Conservation (phyloP, 2,888 invertebrate genomes). For the Synergus itoensis region DNA sequence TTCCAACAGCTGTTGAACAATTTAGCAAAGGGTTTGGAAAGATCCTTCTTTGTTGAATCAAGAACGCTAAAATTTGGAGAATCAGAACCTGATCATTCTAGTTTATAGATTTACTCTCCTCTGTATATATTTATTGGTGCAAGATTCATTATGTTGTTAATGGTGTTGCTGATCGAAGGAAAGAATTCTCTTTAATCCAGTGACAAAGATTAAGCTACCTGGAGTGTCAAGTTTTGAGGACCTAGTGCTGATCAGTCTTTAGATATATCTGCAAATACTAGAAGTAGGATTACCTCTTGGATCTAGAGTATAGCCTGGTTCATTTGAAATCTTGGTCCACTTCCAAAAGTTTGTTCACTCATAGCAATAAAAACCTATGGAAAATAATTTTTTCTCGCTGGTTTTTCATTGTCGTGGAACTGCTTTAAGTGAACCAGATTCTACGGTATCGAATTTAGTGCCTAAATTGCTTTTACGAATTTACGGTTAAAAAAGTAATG, state of each 20-base stretch:
- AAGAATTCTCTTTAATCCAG: neutral
- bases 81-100: neutral
- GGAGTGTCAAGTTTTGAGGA: neutral
- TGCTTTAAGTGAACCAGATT: neutral
- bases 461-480: constrained; percentile 37
- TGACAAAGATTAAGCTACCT: constrained; percentile 7
- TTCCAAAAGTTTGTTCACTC: neutral
- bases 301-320: neutral
- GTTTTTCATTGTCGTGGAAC: neutral
- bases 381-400: no score
- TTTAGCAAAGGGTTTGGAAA: neutral
- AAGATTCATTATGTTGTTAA: neutral
- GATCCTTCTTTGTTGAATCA: neutral
- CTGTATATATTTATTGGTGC: neutral
- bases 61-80: neutral
- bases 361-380: neutral
- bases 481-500: constrained; percentile 5
- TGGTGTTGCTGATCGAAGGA: neutral
- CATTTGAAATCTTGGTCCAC: neutral
- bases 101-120: neutral
- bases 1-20: neutral
- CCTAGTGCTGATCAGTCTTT: neutral
- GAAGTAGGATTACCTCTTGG: neutral
- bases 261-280: constrained; percentile 6
- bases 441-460: constrained; percentile 27